Conservation (phyloP, 2,888 invertebrate genomes). For the Chrysolina americana region DNA sequence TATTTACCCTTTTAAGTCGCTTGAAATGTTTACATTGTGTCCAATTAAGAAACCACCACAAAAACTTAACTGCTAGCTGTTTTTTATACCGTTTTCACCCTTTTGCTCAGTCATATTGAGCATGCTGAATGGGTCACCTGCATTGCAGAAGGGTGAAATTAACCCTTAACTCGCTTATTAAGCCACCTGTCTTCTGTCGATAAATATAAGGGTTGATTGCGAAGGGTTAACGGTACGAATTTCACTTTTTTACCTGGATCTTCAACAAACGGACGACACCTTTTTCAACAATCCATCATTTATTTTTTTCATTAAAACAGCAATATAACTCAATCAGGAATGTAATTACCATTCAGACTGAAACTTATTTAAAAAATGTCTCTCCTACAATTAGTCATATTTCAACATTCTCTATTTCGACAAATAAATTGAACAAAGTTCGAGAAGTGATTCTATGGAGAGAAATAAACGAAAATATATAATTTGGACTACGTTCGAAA, state of each 20-base stretch:
- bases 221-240: conserved; percentile 47
- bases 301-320: neutral
- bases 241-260: conserved; percentile 45
- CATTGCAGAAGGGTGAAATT: conserved; percentile 60
- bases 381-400: too few species aligned
- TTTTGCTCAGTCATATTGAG: conserved; percentile 59
- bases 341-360: too few species aligned
- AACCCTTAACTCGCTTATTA: conserved; percentile 63
- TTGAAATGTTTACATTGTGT: conserved; percentile 50
- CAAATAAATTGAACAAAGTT: too few species aligned
- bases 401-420: too few species aligned
- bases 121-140: conserved; percentile 61
- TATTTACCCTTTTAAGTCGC: conserved; percentile 44
- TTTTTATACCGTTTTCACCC: conserved; percentile 54
- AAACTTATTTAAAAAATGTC: too few species aligned
- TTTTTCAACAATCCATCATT: neutral
- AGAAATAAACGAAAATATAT: too few species aligned
- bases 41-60: conserved; percentile 55
- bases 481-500: too few species aligned
- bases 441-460: too few species aligned
- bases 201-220: conserved; percentile 37
- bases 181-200: conserved; percentile 57
- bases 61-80: conserved; percentile 43
- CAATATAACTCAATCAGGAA: too few species aligned
- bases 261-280: conserved; percentile 4